A percentile compares a stretch with the other conserved stretches of the same genome.
Evolutionary conservation across 1,140 invertebrate genomes (phyloP).

Genomic region (Mizuhopecten yessoensis): DNA sequence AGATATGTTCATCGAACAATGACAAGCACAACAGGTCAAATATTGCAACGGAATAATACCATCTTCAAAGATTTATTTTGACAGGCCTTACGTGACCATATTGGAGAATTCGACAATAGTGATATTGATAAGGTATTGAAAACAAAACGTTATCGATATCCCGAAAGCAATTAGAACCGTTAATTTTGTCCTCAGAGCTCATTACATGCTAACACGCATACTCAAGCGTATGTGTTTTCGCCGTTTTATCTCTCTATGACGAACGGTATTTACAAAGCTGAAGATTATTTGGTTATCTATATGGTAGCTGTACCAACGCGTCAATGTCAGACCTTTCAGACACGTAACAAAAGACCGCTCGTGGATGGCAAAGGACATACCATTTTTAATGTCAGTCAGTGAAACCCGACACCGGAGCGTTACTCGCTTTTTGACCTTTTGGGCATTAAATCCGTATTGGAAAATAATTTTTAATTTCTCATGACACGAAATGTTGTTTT

Average conservation of each 20-base stretch:
- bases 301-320: not conserved
- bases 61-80: slow-evolving; percentile 29
- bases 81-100: slow-evolving; percentile 12
- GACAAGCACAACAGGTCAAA: not conserved
- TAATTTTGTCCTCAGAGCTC: not conserved
- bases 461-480: slow-evolving; percentile 36
- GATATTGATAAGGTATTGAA: slow-evolving; percentile 35
- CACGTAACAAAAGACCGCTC: not conserved
- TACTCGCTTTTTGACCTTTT: slow-evolving; percentile 13
- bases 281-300: slow-evolving; percentile 29
- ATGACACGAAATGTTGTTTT: slow-evolving; percentile 34
- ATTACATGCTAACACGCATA: slow-evolving; percentile 1
- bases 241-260: slow-evolving; percentile 12
- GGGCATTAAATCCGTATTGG: slow-evolving; percentile 31
- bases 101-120: not conserved
- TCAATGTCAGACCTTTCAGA: slow-evolving; percentile 38
- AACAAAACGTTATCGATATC: slow-evolving; percentile 31
- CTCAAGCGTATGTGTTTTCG: not conserved
- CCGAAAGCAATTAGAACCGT: not conserved
- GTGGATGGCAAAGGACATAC: slow-evolving; percentile 22
- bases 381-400: not conserved
- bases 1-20: not conserved
- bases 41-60: not conserved
- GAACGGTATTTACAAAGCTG: not conserved
- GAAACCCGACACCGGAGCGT: not conserved